Conservation (phyloP, 2,888 invertebrate genomes). For the Chrysodeixis includens region DNA sequence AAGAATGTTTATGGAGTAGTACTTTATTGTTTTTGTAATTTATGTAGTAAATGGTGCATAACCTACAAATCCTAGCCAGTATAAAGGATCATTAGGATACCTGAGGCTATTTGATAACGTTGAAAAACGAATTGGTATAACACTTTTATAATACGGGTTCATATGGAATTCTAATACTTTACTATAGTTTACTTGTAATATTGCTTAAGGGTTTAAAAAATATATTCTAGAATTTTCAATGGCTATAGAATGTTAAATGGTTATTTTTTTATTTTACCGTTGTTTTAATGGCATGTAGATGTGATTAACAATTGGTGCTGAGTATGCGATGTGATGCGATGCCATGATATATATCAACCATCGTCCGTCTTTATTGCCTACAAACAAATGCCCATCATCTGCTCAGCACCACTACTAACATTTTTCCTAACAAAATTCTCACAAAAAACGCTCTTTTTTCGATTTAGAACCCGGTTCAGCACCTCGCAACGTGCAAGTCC, state of each 20-base stretch:
- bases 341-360: too few relatives aligned
- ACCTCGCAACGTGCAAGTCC: constrained; percentile 97
- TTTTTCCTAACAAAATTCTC: background rate
- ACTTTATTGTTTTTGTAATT: background rate
- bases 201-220: too few relatives aligned
- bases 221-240: too few relatives aligned
- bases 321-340: too few relatives aligned
- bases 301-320: constrained; percentile 33
- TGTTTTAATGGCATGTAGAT: constrained; percentile 28
- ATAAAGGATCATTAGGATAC: background rate
- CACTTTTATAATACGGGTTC: too few relatives aligned
- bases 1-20: constrained; percentile 2
- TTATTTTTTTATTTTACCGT: background rate
- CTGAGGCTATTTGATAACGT: background rate
- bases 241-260: background rate
- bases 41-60: background rate
- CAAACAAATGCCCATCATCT: too few relatives aligned
- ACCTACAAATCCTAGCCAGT: background rate
- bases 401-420: constrained; percentile 15
- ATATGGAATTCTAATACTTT: too few relatives aligned
- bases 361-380: too few relatives aligned
- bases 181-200: too few relatives aligned
- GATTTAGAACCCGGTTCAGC: constrained; percentile 97
- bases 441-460: constrained; percentile 25
- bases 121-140: too few relatives aligned